phyloP scores from a whole-genome alignment of 2,113 vertebrate species.

The Phasianus colchicus region DNA sequence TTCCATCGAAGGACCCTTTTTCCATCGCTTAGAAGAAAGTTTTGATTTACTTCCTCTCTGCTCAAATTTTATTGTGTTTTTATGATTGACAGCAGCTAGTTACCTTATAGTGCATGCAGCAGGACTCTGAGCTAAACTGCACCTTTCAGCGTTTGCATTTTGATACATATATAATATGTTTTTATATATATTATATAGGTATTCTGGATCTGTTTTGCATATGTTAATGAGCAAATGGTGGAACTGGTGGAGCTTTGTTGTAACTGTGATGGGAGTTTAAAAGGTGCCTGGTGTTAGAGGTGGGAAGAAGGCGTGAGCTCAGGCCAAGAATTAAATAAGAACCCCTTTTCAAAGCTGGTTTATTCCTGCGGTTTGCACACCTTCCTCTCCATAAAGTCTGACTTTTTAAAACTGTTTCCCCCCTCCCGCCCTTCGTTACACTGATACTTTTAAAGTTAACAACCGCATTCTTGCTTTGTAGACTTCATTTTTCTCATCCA shows the following conservation, averaged over 20 bases:
- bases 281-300: conserved; percentile 69
- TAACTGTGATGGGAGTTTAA: conserved; percentile 61
- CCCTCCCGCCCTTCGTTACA: neutral
- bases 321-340: conserved; percentile 67
- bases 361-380: conserved; percentile 70
- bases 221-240: conserved; percentile 67
- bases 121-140: conserved; percentile 58
- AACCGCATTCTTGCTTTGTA: conserved; percentile 32
- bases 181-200: conserved; percentile 76
- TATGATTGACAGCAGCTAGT: conserved; percentile 62
- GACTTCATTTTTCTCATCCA: conserved; percentile 60
- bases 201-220: conserved; percentile 68
- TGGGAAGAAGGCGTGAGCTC: conserved; percentile 49
- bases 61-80: conserved; percentile 43
- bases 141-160: conserved; percentile 69
- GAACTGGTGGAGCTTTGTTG: conserved; percentile 68
- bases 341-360: conserved; percentile 61
- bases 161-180: conserved; percentile 73
- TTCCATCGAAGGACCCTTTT: conserved; percentile 28
- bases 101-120: conserved; percentile 54
- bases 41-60: conserved; percentile 50
- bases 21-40: conserved; percentile 34
- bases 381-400: conserved; percentile 48
- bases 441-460: conserved; percentile 59
- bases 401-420: neutral